Base-by-base conservation (phyloP, 2,888 invertebrate species). In the Tribolium freemani region DNA sequence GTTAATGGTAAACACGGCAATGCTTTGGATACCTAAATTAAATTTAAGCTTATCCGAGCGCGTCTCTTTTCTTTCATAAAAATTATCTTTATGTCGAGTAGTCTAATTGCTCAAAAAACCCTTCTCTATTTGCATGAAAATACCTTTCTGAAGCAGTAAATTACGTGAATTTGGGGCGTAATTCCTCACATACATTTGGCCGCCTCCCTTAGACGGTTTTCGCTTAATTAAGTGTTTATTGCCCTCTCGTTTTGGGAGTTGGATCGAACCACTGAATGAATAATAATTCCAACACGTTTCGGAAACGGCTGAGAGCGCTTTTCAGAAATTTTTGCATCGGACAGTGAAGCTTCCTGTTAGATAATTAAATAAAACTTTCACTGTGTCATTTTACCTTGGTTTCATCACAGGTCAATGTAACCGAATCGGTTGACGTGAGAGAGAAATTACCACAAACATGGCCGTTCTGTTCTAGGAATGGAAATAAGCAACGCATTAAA, bases 181-280 rank as follows among this genome's bases (percentile, higher is more conserved):
- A 54, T 54, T 54, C 54, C 54, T 30, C 30, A 44, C 57, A 57
- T 26, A 61, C 61, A 61, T 13, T 46, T n/a, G 13, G 13, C 30
- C 50, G 45, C n/a, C 31, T 46, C 44, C 45, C 51, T 26, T 50
- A 26, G 21, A 46, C 8, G 50, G 21, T 31, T 45, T 30, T 30
- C 26, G 45, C 66, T 54, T 67, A 67, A 67, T 67, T 67, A 67
- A 67, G 48, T 56, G 54, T 67, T 67, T 54, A 67, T 54, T 21
- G 44, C 66, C 54, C 56, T 13, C 44, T 64, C 53, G 50, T 64
- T 64, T 44, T n/a, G 53, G 44, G 16, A 44, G 26, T 26, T 11
- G 6, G 46, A 26, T 58, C 44, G 31, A 44, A 64, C 53, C 64
- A 31, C 45, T 16, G 53, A 51, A 64, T 51, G 26, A 50, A 51